A percentile compares a stretch with the other conserved stretches of the same genome.
Conservation (phyloP, 1,140 invertebrate genomes). For the Luehdorfia chinensis region DNA sequence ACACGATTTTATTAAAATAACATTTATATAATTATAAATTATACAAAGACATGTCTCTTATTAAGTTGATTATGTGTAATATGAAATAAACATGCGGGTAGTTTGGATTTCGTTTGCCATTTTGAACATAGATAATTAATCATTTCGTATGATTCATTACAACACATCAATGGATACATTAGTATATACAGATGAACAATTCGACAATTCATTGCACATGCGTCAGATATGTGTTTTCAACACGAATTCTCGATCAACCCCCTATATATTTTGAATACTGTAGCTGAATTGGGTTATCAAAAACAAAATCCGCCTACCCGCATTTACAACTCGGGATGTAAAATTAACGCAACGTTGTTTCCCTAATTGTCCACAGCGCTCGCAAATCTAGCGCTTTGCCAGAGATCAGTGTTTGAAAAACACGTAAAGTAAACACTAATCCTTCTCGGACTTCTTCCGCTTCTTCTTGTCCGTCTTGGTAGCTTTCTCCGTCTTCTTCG, state of each 20-base stretch:
- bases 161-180: no score
- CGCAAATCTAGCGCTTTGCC: not conserved
- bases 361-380: constrained; percentile 8
- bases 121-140: no score
- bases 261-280: no score
- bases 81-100: no score
- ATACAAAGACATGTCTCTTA: not conserved
- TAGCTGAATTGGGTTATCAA: no score
- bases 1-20: not conserved
- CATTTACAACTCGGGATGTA: not conserved
- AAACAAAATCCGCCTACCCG: constrained; percentile 7
- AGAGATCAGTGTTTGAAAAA: constrained; percentile 44
- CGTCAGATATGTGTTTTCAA: no score
- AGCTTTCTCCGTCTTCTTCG: constrained; percentile 34
- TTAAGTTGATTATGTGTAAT: no score
- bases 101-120: no score
- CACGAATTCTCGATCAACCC: no score
- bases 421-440: constrained; percentile 68
- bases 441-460: constrained; percentile 64
- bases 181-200: no score
- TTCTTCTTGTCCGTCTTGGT: constrained; percentile 52
- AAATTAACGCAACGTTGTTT: not conserved
- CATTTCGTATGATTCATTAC: no score
- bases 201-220: no score
- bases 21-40: not conserved